Percentiles rank a stretch among this genome's conserved stretches.
These are phyloP conservation scores for Barypeithes pellucidus DNA, from an alignment of 2,888 invertebrate species.

Conservation along the genomic window DNA sequence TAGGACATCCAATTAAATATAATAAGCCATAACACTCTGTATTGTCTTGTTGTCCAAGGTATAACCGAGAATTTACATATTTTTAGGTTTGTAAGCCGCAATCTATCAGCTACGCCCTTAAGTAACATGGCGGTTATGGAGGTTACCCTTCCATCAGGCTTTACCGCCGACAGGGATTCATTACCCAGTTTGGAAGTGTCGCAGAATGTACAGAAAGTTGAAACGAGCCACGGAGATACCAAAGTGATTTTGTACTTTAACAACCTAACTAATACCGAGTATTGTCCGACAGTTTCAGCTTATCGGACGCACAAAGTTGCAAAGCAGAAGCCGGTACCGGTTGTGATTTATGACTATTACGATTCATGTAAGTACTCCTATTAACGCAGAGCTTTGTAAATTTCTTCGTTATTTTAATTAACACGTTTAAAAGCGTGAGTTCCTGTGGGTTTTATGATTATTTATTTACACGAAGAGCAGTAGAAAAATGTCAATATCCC, in stretches of 20 bases:
- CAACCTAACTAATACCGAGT: conserved; percentile 76
- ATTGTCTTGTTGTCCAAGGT: too few relatives aligned
- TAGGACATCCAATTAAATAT: too few relatives aligned
- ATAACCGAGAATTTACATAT: too few relatives aligned
- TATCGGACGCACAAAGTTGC: conserved; percentile 89
- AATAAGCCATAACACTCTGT: too few relatives aligned
- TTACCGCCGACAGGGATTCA: conserved; percentile 84
- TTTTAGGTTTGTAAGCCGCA: conserved; percentile 77
- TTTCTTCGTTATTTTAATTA: too few relatives aligned
- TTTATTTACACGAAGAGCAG: too few relatives aligned
- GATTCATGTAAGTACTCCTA: conserved; percentile 83
- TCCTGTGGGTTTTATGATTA: too few relatives aligned
- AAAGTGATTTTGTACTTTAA: conserved; percentile 83
- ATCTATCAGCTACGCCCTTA: conserved; percentile 76
- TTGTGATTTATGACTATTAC: conserved; percentile 92
- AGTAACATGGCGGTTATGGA: conserved; percentile 95
- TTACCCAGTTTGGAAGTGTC: conserved; percentile 76
- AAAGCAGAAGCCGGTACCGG: conserved; percentile 88
- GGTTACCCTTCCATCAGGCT: conserved; percentile 93
- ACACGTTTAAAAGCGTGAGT: too few relatives aligned
- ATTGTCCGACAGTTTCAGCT: conserved; percentile 89
- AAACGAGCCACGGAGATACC: conserved; percentile 79
- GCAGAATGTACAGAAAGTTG: conserved; percentile 78
- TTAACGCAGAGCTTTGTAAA: too few relatives aligned
- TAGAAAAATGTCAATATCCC: too few relatives aligned